Percentiles rank a stretch among this genome's conserved stretches.
These are phyloP conservation scores for Lingula anatina DNA, from an alignment of 2,888 invertebrate species.

Conservation along the genomic window DNA sequence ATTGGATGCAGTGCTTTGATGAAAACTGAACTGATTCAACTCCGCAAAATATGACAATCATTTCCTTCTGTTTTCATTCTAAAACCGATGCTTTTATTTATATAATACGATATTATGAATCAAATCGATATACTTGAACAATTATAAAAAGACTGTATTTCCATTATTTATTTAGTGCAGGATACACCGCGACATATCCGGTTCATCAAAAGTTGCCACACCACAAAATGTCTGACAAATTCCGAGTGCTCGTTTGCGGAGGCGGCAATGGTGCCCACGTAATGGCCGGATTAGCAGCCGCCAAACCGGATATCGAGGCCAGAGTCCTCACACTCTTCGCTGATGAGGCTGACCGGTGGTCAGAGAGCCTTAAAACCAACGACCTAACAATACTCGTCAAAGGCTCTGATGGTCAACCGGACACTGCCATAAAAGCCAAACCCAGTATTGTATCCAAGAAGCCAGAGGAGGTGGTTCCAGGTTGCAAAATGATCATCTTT, in stretches of 20 bases:
- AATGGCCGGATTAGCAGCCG: conserved; percentile 21
- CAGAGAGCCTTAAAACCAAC: conserved; percentile 15
- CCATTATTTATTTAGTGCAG: too few relatives aligned
- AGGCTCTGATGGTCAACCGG: conserved; percentile 5
- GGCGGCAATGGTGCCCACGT: conserved; percentile 40
- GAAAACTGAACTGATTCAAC: too few relatives aligned
- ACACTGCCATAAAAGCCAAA: conserved; percentile 16
- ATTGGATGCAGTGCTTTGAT: too few relatives aligned
- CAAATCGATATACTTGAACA: too few relatives aligned
- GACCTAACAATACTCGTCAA: conserved; percentile 15
- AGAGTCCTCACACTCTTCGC: conserved; percentile 25
- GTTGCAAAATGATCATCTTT: conserved; percentile 26
- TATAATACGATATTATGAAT: too few relatives aligned
- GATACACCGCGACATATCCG: too few relatives aligned
- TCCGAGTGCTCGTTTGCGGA: conserved; percentile 30
- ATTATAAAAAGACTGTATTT: too few relatives aligned
- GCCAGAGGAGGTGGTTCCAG: conserved; percentile 19
- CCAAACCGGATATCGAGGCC: conserved; percentile 19
- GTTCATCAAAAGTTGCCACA: too few relatives aligned
- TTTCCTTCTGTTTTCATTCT: too few relatives aligned
- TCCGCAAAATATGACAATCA: too few relatives aligned
- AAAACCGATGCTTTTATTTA: too few relatives aligned
- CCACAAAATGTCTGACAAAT: too few relatives aligned
- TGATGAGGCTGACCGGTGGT: conserved; percentile 33
- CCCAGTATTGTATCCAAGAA: conserved; percentile 27